Conservation (phyloP, 64 coral and sea anemone species). For the Pocillopora damicornis region DNA sequence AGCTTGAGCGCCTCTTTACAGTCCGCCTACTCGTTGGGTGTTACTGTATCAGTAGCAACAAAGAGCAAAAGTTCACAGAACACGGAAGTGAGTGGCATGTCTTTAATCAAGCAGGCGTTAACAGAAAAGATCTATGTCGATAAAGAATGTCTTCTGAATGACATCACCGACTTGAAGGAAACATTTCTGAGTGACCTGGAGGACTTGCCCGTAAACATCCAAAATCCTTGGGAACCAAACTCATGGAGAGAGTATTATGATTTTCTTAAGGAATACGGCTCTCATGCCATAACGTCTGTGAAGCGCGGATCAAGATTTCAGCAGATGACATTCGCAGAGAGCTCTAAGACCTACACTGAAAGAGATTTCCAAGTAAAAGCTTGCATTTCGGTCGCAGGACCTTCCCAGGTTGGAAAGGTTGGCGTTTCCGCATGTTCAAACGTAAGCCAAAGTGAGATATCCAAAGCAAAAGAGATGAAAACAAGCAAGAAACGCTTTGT, state of each 20-base stretch:
- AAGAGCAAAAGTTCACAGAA: conserved; percentile 1
- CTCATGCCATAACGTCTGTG: conserved; percentile 42
- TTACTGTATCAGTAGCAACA: neutral
- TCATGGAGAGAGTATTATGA: conserved; percentile 47
- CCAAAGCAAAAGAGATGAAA: neutral
- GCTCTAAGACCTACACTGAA: conserved; percentile 16
- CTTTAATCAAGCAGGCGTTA: conserved; percentile 19
- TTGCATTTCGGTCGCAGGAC: conserved; percentile 23
- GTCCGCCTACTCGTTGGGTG: conserved; percentile 12
- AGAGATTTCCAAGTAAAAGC: conserved; percentile 45
- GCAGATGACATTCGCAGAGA: conserved; percentile 30
- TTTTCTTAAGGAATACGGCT: conserved; percentile 46
- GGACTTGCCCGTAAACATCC: neutral
- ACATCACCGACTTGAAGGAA: neutral
- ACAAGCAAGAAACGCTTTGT: conserved; percentile 29
- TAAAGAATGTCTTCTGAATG: conserved; percentile 22
- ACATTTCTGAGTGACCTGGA: conserved; percentile 24
- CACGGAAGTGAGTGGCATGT: conserved; percentile 36
- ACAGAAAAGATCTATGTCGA: conserved; percentile 14
- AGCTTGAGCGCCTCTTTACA: conserved; percentile 2
- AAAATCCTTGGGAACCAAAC: conserved; percentile 17
- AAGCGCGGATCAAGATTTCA: conserved; percentile 42
- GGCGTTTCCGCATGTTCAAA: conserved; percentile 30
- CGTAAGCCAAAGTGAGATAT: conserved; percentile 28
- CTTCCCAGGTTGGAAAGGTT: conserved; percentile 5